Conservation (phyloP, 2,113 vertebrate species). For the Tapirus terrestris region DNA sequence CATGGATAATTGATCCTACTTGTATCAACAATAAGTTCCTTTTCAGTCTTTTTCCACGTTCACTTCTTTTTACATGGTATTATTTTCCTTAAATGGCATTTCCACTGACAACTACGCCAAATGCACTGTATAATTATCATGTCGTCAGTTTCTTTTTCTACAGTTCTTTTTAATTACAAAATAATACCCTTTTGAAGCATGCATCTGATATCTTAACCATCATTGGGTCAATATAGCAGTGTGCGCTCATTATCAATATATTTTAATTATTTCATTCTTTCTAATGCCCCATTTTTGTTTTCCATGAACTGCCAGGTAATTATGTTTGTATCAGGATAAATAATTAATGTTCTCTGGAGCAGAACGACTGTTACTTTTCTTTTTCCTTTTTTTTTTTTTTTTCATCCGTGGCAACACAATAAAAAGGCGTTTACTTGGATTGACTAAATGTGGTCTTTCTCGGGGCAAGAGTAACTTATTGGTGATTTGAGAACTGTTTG, state of each 20-base stretch:
- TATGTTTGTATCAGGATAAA: constrained; percentile 66
- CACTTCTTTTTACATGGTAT: constrained; percentile 77
- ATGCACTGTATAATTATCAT: constrained; percentile 82
- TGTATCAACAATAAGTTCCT: constrained; percentile 71
- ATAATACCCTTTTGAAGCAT: constrained; percentile 85
- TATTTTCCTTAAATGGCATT: constrained; percentile 84
- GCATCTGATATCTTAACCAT: constrained; percentile 83
- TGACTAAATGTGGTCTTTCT: neutral
- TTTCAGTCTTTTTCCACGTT: constrained; percentile 60
- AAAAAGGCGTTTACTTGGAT: constrained; percentile 29
- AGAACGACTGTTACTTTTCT: neutral
- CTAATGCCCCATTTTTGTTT: constrained; percentile 67
- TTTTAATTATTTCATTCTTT: constrained; percentile 78
- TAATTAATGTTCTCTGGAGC: constrained; percentile 66
- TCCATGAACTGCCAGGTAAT: constrained; percentile 57
- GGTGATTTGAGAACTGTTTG: neutral
- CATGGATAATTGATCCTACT: constrained; percentile 74
- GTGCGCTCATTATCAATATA: constrained; percentile 77
- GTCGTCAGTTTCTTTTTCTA: constrained; percentile 81
- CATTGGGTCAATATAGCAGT: constrained; percentile 81
- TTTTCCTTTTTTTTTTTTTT: neutral
- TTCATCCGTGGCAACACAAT: neutral
- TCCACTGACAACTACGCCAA: constrained; percentile 77
- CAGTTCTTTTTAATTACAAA: constrained; percentile 87
- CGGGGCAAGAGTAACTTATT: neutral